Base-by-base conservation (phyloP, 1,140 invertebrate genomes). In the Leptopilina boulardi region DNA sequence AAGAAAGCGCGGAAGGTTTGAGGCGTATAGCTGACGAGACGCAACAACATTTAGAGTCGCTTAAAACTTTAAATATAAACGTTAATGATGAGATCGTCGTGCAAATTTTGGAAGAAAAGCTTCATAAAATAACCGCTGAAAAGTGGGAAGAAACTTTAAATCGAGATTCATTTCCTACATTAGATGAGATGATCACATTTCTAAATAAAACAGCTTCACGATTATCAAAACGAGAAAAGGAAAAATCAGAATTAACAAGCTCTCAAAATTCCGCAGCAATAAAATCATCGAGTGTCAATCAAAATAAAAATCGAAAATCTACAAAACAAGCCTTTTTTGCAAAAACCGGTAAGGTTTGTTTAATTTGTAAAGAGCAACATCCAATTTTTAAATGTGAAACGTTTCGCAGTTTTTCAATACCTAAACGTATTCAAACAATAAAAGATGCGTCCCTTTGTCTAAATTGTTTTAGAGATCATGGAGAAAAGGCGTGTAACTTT, bases 131-230 rank as follows among this genome's bases (percentile, higher is more conserved):
- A 11, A 77, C 75, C 0, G 13, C 4, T 3, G 44, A 75, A 59
- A 80, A 77, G 59, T 80, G 78, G 79, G 75, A 77, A 13, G 78
- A 75, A 77, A 59, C 72, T 6, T 30, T 80, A 19, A 21, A 21
- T n/a, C 9, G 23, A 59, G 19, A 19, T 42, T 42, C 41, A 11
- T 42, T 42, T 42, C 41, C 41, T 42, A 42, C 3, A 4, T 42
- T 42, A 42, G 4, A 4, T 6, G 41, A 42, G 2, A 42, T 42
- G 41, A 42, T 42, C 10, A 13, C 41, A 42, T 42, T 79, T 72
- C 10, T 76, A 38, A 74, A 71, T 34, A 70, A 41, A 54, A 75
- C 73, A 0, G 73, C 73, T 13, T 34, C 73, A 13, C 42, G 76
- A 21, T 2, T 73, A 13, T 71, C 23, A 30, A 42, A 11, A 9